Evolutionary conservation across 1,140 invertebrate species (phyloP).

Genomic region (Drosophila ambigua): DNA sequence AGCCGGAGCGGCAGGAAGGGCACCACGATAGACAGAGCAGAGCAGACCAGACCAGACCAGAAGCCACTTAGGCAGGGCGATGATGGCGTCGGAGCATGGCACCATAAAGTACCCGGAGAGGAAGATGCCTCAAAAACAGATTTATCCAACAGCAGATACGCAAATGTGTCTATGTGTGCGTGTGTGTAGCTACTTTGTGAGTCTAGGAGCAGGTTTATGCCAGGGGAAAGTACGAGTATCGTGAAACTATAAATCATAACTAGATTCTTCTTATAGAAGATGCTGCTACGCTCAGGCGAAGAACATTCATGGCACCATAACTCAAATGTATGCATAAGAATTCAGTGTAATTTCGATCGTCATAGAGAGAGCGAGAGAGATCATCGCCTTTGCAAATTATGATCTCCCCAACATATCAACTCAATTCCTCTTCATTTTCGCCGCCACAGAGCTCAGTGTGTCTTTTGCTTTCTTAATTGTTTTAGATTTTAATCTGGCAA

Average conservation of each 20-base stretch:
- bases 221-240: too few relatives aligned
- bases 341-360: too few relatives aligned
- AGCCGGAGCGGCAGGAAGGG: not conserved
- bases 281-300: too few relatives aligned
- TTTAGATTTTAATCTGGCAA: slow-evolving; percentile 78
- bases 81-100: slow-evolving; percentile 56
- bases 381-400: too few relatives aligned
- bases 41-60: not conserved
- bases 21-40: not conserved
- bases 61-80: slow-evolving; percentile 69
- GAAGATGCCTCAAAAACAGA: slow-evolving; percentile 36
- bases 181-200: not conserved
- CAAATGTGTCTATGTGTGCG: slow-evolving; percentile 4
- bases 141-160: slow-evolving; percentile 9
- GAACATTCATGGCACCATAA: too few relatives aligned
- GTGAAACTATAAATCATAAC: too few relatives aligned
- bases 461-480: slow-evolving; percentile 68
- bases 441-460: slow-evolving; percentile 40
- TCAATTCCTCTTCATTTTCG: slow-evolving; percentile 9
- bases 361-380: too few relatives aligned
- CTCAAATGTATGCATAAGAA: too few relatives aligned
- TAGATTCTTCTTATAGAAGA: too few relatives aligned
- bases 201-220: too few relatives aligned
- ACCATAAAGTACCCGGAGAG: slow-evolving; percentile 16
- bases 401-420: slow-evolving; percentile 11